Evolutionary conservation across 2,888 invertebrate species (phyloP).

Genomic region (Trisateles emortualis): DNA sequence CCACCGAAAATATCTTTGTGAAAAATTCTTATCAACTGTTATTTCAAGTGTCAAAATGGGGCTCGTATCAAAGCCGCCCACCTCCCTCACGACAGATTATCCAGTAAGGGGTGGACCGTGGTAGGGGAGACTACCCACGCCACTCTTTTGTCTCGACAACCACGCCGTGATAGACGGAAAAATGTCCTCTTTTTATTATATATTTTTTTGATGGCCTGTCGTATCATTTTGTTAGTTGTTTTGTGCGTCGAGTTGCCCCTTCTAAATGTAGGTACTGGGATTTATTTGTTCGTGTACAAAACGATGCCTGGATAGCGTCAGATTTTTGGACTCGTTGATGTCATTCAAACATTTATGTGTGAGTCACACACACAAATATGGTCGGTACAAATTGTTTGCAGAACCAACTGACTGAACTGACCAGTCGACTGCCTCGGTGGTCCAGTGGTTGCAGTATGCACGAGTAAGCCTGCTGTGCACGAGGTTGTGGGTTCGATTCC

Average conservation of each 20-base stretch:
- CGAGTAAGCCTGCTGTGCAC: too few relatives aligned
- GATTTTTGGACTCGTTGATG: neutral
- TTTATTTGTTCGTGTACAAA: neutral
- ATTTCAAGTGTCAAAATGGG: slow-evolving; percentile 57
- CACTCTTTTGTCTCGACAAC: slow-evolving; percentile 46
- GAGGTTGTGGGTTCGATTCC: too few relatives aligned
- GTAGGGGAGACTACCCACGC: slow-evolving; percentile 22
- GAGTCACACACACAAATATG: neutral
- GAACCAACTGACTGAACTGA: too few relatives aligned
- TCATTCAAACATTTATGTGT: neutral
- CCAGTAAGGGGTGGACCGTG: slow-evolving; percentile 32
- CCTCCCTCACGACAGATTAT: slow-evolving; percentile 53
- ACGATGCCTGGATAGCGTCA: neutral
- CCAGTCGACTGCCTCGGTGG: too few relatives aligned
- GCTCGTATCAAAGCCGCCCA: slow-evolving; percentile 38
- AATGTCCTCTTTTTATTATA: slow-evolving; percentile 37
- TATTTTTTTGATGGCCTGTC: slow-evolving; percentile 18
- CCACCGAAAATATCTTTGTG: slow-evolving; percentile 33
- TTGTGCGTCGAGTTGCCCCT: slow-evolving; percentile 7
- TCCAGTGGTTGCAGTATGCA: too few relatives aligned
- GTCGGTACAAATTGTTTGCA: neutral
- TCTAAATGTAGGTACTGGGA: neutral
- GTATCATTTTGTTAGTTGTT: slow-evolving; percentile 20
- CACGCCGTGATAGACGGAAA: slow-evolving; percentile 45
- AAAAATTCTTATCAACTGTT: slow-evolving; percentile 59